phyloP scores from a whole-genome alignment of 2,888 invertebrate species.

The Nasonia oneida region DNA sequence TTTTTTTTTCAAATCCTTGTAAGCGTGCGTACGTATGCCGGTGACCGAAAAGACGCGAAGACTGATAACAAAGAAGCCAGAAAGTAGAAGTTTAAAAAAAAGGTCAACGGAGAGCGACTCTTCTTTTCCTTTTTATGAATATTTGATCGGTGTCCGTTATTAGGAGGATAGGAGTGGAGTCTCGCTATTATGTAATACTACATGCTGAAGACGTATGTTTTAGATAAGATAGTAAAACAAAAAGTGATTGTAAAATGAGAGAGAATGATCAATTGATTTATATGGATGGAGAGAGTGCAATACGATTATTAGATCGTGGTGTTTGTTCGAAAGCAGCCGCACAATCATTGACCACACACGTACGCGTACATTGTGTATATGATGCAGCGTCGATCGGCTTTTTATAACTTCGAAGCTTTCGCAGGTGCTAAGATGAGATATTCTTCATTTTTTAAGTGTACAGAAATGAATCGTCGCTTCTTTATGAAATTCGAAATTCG shows the following conservation, averaged over 20 bases:
- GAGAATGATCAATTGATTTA: conserved; percentile 44
- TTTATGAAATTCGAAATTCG: conserved; percentile 31
- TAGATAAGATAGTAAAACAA: conserved; percentile 24
- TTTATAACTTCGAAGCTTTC: conserved; percentile 56
- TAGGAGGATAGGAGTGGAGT: conserved; percentile 40
- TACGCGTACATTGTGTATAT: conserved; percentile 56
- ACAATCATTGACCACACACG: conserved; percentile 57
- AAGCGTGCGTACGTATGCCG: conserved; percentile 43
- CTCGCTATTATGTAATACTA: conserved; percentile 40
- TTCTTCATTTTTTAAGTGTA: conserved; percentile 44
- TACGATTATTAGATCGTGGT: conserved; percentile 52
- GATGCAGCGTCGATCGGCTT: conserved; percentile 56
- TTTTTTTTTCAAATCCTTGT: conserved; percentile 56
- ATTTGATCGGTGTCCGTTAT: conserved; percentile 36
- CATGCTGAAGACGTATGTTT: conserved; percentile 15
- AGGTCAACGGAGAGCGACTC: conserved; percentile 40
- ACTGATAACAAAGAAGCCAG: conserved; percentile 60
- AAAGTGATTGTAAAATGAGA: conserved; percentile 45
- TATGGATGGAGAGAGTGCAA: conserved; percentile 56
- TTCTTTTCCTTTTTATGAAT: conserved; percentile 50
- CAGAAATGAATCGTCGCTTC: conserved; percentile 34
- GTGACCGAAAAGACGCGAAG: conserved; percentile 57
- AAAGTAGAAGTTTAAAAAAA: conserved; percentile 40
- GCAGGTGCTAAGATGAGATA: conserved; percentile 51
- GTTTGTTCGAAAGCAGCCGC: conserved; percentile 53